Conservation (phyloP, 2,888 invertebrate genomes). For the Drepana falcataria region DNA sequence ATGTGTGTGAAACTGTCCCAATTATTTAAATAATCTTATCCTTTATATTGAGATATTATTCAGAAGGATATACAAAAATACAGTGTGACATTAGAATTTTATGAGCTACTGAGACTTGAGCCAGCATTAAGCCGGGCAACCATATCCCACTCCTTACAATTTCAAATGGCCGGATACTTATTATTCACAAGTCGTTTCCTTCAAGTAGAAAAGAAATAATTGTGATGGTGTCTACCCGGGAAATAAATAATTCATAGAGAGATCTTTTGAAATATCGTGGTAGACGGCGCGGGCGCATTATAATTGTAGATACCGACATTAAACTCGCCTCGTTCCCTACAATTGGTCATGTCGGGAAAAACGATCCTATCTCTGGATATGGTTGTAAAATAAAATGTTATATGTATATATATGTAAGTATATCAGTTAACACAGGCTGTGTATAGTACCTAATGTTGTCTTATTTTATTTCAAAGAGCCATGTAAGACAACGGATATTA, state of each 20-base stretch:
- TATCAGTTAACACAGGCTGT: too few species aligned
- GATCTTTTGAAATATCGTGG: slow-evolving; percentile 70
- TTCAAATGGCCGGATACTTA: slow-evolving; percentile 36
- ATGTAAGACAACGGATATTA: too few species aligned
- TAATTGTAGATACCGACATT: slow-evolving; percentile 63
- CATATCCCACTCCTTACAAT: slow-evolving; percentile 29
- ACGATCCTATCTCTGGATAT: slow-evolving; percentile 1
- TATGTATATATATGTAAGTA: not conserved
- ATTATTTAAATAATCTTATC: too few species aligned
- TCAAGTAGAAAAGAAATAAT: slow-evolving; percentile 66
- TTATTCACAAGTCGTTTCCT: slow-evolving; percentile 62
- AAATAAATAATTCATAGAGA: slow-evolving; percentile 71
- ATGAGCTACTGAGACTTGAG: slow-evolving; percentile 3
- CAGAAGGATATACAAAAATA: slow-evolving; percentile 9
- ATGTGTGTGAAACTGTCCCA: too few species aligned
- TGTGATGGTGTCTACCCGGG: slow-evolving; percentile 65
- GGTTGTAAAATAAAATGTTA: slow-evolving; percentile 1
- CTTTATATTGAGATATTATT: too few species aligned
- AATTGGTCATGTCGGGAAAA: slow-evolving; percentile 8
- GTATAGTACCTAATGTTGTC: too few species aligned
- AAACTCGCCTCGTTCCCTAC: slow-evolving; percentile 25
- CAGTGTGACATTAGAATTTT: slow-evolving; percentile 8
- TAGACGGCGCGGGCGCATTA: slow-evolving; percentile 60
- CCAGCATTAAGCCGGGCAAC: slow-evolving; percentile 14
- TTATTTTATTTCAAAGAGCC: too few species aligned